Base-by-base conservation (phyloP, 2,113 vertebrate genomes). In the Scortum barcoo region DNA sequence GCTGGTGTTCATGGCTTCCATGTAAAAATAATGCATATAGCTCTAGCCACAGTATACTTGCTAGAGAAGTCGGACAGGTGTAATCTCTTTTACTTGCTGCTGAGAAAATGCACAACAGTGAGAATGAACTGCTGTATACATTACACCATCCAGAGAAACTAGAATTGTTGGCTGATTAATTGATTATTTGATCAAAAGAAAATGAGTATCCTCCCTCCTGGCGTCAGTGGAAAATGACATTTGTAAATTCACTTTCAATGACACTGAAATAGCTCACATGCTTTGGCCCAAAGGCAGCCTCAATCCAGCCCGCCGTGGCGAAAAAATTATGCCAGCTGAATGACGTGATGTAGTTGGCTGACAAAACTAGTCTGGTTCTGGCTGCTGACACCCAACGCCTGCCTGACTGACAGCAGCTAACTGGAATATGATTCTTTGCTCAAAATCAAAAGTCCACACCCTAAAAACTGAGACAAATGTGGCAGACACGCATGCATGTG, bases 261-360 rank as follows among this genome's bases (percentile, higher is more conserved):
- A 57, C 33, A 24, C 7, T 30, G 33, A 50, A 22, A n/a, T 6
- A 22, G 26, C 38, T 28, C 48, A 56, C 30, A 50, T 20, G 19
- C 13, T 26, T 58, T 66, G 50, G 9, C 46, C 16, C 60, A 54
- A 42, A 24, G 22, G 12, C 33, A 28, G 58, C 5, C 48, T 36
- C 44, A 28, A 38, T 38, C 17, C 11, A 26, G 30, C 71, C n/a
- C 16, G 7, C 54, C 42, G 51, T 19, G 24, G 22, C 51, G 24
- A 42, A 42, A 51, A 40, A 40, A 22, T 53, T 0, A 75, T 24
- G 9, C 56, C 65, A 69, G 36, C 53, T 62, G 38, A 61, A 70
- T 76, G 80, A 76, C 3, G 36, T 62, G 36, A 44, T 28, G n/a
- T 19, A 80, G 20, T 7, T 63, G 76, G 76, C 56, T 51, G 24